Percentiles rank a stretch among this genome's conserved stretches.
Conservation (phyloP, 2,113 vertebrate species). For the Pterocles gutturalis region DNA sequence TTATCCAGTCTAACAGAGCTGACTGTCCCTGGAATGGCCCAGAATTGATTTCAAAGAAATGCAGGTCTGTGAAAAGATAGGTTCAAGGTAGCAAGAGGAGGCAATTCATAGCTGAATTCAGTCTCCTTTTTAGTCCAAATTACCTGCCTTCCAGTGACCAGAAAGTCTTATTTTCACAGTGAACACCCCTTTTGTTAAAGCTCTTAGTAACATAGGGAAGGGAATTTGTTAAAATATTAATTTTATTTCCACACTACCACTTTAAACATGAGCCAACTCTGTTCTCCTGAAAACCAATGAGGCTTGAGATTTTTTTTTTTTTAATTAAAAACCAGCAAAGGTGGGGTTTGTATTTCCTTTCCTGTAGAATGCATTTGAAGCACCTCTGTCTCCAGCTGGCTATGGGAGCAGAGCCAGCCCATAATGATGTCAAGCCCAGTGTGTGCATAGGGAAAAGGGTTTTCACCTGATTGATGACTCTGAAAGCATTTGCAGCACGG, state of each 20-base stretch:
- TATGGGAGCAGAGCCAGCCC: constrained; percentile 52
- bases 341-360: constrained; percentile 49
- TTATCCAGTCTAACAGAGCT: neutral
- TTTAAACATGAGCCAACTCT: constrained; percentile 35
- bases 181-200: constrained; percentile 28
- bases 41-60: neutral
- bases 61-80: neutral
- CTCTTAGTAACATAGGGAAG: neutral
- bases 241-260: constrained; percentile 22
- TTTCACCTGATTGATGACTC: constrained; percentile 41
- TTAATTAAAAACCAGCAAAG: constrained; percentile 55
- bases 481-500: neutral
- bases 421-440: constrained; percentile 47
- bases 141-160: constrained; percentile 1
- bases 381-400: constrained; percentile 67
- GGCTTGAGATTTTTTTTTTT: constrained; percentile 29
- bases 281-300: constrained; percentile 58
- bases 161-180: neutral
- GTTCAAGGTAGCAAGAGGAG: neutral
- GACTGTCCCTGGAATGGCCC: neutral
- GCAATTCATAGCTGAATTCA: neutral
- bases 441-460: constrained; percentile 24
- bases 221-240: constrained; percentile 1
- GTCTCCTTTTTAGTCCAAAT: neutral
- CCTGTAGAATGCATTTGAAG: constrained; percentile 33